These are phyloP conservation scores for Listronotus oregonensis DNA, from an alignment of 1,140 invertebrate species.

Conservation along the genomic window DNA sequence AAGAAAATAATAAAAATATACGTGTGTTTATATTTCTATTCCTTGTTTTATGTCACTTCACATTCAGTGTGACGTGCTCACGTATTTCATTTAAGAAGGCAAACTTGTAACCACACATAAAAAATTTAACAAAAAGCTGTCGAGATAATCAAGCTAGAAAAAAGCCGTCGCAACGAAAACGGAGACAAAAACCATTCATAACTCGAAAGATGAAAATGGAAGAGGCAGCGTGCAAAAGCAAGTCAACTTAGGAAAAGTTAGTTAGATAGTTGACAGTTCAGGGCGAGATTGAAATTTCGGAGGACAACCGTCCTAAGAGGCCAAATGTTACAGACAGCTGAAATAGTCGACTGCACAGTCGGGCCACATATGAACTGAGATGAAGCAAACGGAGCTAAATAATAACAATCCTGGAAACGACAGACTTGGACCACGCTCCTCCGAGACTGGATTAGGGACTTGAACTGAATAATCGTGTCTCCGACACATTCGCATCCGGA, in stretches of 20 bases:
- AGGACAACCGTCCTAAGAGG: constrained; percentile 18
- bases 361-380: constrained; percentile 30
- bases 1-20: too few species aligned
- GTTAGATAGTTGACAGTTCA: constrained; percentile 14
- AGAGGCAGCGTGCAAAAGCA: constrained; percentile 5
- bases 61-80: too few species aligned
- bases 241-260: constrained; percentile 22
- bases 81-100: too few species aligned
- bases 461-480: constrained; percentile 36
- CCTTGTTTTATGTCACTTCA: too few species aligned
- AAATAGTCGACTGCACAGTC: constrained; percentile 23
- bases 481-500: constrained; percentile 29
- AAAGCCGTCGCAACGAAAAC: not conserved
- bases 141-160: too few species aligned
- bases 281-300: constrained; percentile 23
- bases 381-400: constrained; percentile 25
- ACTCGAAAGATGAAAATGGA: not conserved
- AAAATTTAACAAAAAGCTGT: too few species aligned
- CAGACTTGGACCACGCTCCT: constrained; percentile 31
- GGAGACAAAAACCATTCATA: constrained; percentile 7
- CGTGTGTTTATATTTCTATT: too few species aligned
- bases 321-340: constrained; percentile 28
- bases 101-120: too few species aligned
- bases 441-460: constrained; percentile 33
- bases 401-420: constrained; percentile 37